Evolutionary conservation across 2,797 vertebrate species (phyloP), one percentile per base, ranked within the genome.

Genomic region (Schizopygopsis malacanthus): DNA sequence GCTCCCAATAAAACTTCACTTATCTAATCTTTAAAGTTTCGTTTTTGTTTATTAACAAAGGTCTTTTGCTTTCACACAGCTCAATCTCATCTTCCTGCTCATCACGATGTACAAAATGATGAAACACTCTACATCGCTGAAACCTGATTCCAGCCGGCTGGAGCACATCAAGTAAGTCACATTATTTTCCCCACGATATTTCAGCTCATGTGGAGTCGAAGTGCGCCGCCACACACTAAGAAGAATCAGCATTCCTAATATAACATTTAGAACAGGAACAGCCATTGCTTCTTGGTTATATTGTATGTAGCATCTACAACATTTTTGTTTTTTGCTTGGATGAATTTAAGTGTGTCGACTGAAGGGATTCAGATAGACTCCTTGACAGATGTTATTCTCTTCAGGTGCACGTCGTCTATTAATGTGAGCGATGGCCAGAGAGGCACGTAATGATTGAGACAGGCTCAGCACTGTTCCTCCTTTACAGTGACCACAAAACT

Each of bases 101-200:
- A 98, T 99, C 96, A 99, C 98, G 76, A 96, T 99, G 96, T 99
- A 98, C 95, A 99, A 99, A 97, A 99, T 99, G 98, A 97, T 99
- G 96, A 99, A 98, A 94, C 97, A 99, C 94, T 98, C 98, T 73
- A 99, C 98, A 93, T 98, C 98, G 93, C 95, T 99, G 97, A 99
- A 99, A 96, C 98, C 98, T 92, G 98, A 99, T 94, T 99, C 98
- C 90, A 99, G 98, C 96, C 97, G 98, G 95, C 96, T 99, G 96
- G 98, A 99, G 96, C 99, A 99, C 96, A 99, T 99, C 95, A 99
- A 99, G 98, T 99, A 97, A 99, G 98, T 98, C 93, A 90, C 92
- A 89, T 70, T 80, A 76, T 84, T 86, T 72, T 39, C 82, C 78
- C 82, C 71, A 79, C 7, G 13, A 79, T 78, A n/a, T 87, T 89